Evolutionary conservation across 2,888 invertebrate species (phyloP), one percentile per base, ranked within the genome.

Genomic region (Mesorhabditis belari): DNA sequence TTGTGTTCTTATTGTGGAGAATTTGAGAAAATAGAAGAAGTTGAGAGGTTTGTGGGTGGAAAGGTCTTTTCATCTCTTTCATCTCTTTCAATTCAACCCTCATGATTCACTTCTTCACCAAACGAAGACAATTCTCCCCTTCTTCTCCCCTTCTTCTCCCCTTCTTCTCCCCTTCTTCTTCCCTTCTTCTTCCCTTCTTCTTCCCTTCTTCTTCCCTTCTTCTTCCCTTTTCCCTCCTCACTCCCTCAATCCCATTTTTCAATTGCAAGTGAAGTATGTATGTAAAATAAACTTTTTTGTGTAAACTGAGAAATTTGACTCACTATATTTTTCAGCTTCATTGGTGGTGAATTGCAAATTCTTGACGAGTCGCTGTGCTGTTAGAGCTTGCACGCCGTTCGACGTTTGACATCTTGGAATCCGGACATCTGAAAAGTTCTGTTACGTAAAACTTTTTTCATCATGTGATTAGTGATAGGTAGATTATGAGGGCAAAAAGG

Each of bases 291-390:
- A 6, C 1, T 19, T 17, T 17, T n/a, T 51, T 19, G 1, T 51
- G 51, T 19, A 17, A 3, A 19, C 5, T 2, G 27, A 55, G 17
- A 6, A 0, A 26, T 55, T 52, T 19, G 28, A 58, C 64, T 61
- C 28, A 73, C 74, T 67, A 62, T 73, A 72, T 56, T 65, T 63
- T 44, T 61, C 59, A 5, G 74, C 71, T 26, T 67, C 67, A 5
- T 57, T 63, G 5, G 53, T 55, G 17, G 61, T 60, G 55, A 74
- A 65, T 26, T 70, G 67, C 27, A 74, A 60, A 17, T 69, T 65
- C 12, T 65, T 49, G 29, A 61, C 60, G 21, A 74, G 63, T 50
- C 65, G 61, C 55, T 58, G 62, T 49, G 65, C 70, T 9, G 66
- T 64, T 3, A 57, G 55, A 5, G 23, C 24, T 35, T 71, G 67